phyloP scores from a whole-genome alignment of 37 sponge, comb jelly and placozoan genomes.

The Corticium candelabrum region DNA sequence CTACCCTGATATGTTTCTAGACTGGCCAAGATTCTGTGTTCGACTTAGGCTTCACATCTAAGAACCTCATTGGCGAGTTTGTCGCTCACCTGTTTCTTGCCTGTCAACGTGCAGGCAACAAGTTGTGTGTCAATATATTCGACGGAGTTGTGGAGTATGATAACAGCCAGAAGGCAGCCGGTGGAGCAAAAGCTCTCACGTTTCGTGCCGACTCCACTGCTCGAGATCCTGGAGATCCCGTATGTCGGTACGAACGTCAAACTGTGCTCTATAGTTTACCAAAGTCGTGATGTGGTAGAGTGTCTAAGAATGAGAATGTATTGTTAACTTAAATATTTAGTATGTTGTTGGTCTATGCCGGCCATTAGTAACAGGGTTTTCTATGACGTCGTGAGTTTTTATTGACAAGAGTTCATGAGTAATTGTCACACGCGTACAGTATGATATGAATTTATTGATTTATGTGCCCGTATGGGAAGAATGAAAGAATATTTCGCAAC shows the following conservation, averaged over 20 bases:
- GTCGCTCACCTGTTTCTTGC: neutral
- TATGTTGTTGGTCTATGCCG: no score
- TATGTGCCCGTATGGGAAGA: no score
- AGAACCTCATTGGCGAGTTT: neutral
- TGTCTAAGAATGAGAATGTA: no score
- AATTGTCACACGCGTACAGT: no score
- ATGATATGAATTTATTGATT: no score
- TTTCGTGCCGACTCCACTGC: neutral
- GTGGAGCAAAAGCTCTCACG: neutral
- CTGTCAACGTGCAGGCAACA: neutral
- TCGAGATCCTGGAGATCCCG: neutral
- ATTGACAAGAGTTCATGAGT: no score
- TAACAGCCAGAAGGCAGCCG: constrained; percentile 3
- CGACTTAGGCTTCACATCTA: neutral
- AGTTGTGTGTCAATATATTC: neutral
- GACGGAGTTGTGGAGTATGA: neutral
- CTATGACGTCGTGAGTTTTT: no score
- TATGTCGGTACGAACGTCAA: neutral
- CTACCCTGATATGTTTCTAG: no score
- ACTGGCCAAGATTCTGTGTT: neutral
- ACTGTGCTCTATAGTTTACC: neutral
- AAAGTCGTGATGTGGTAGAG: no score
- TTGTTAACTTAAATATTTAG: no score
- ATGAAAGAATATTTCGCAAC: no score
- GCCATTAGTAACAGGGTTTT: no score